Evolutionary conservation across 2,797 vertebrate species (phyloP).

Genomic region (Thripadectes ignobilis): DNA sequence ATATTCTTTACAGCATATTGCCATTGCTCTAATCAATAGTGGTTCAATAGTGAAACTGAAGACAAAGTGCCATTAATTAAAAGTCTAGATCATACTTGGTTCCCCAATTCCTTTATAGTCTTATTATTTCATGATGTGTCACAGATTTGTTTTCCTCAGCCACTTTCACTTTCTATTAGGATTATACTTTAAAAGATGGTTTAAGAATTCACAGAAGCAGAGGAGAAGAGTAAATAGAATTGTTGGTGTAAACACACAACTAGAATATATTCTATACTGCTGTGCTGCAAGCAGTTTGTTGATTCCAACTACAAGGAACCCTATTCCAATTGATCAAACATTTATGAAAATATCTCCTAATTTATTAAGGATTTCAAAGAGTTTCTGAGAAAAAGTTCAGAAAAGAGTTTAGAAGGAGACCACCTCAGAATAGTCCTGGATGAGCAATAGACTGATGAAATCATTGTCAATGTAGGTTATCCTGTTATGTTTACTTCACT

Average conservation of each 20-base stretch:
- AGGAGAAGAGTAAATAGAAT: neutral
- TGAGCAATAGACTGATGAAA: neutral
- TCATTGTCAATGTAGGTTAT: neutral
- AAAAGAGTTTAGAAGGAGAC: neutral
- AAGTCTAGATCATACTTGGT: neutral
- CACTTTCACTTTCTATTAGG: neutral
- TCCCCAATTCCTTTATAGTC: neutral
- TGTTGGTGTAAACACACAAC: neutral
- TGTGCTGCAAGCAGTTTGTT: neutral
- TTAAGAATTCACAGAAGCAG: neutral
- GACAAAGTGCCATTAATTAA: neutral
- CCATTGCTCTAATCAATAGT: neutral
- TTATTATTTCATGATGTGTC: neutral
- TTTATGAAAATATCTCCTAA: neutral
- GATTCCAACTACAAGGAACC: neutral
- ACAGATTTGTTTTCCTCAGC: neutral
- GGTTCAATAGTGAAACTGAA: neutral
- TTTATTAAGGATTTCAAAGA: neutral
- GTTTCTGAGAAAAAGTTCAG: neutral
- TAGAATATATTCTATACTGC: neutral
- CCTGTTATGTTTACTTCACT: neutral
- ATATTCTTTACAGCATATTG: neutral
- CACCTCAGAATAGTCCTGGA: neutral
- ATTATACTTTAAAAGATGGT: neutral
- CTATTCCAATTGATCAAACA: neutral